Evolutionary conservation across 2,797 vertebrate species (phyloP).

Genomic region (Rhinatrema bivittatum): DNA sequence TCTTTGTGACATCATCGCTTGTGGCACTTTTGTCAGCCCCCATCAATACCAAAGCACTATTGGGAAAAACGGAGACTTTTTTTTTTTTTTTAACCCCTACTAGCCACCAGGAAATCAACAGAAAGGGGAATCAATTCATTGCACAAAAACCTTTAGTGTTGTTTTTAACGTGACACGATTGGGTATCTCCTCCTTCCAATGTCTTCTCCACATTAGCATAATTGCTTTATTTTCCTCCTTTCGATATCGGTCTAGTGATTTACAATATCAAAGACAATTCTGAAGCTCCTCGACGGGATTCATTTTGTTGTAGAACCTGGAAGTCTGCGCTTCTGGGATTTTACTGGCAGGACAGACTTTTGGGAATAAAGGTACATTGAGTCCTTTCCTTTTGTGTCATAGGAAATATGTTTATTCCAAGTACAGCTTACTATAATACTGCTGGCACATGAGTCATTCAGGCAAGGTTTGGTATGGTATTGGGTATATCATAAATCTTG

Average conservation of each 20-base stretch:
- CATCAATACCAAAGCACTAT: constrained; percentile 36
- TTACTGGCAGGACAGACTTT: too few species aligned
- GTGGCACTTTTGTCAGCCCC: constrained; percentile 48
- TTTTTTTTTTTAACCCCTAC: constrained; percentile 8
- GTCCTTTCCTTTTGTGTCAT: too few species aligned
- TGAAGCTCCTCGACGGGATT: neutral
- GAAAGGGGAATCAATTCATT: constrained; percentile 14
- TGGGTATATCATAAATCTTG: too few species aligned
- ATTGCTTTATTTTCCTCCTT: constrained; percentile 7
- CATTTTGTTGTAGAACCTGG: too few species aligned
- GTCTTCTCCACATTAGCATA: constrained; percentile 11
- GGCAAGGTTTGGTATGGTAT: too few species aligned
- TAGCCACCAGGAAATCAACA: constrained; percentile 17
- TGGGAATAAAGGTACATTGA: too few species aligned
- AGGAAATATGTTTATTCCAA: too few species aligned
- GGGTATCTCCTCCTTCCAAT: neutral
- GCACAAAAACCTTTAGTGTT: neutral
- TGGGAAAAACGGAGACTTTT: constrained; percentile 23
- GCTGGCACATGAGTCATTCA: too few species aligned
- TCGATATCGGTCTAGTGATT: constrained; percentile 17
- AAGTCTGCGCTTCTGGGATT: too few species aligned
- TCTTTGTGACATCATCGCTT: constrained; percentile 68
- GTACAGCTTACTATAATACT: too few species aligned
- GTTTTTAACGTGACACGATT: neutral
- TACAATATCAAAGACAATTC: constrained; percentile 6